Evolutionary conservation across 2,797 vertebrate genomes (phyloP).

Genomic region (Pseudochirops corinnae): DNA sequence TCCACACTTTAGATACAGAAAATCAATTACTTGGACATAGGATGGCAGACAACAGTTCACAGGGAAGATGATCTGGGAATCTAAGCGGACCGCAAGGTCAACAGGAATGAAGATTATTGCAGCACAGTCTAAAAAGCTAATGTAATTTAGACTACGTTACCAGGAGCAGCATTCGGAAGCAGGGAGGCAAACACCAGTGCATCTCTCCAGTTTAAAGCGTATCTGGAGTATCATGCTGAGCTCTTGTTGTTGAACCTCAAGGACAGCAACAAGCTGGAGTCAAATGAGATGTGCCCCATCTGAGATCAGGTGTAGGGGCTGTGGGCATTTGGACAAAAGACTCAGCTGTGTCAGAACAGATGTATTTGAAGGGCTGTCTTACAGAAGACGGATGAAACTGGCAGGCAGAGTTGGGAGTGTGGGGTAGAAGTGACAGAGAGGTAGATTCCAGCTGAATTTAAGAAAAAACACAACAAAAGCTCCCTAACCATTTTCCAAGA

Average conservation of each 20-base stretch:
- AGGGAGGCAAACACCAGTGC: too few relatives aligned
- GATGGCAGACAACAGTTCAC: too few relatives aligned
- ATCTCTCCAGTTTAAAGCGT: not conserved
- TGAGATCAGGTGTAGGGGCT: not conserved
- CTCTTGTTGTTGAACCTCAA: not conserved
- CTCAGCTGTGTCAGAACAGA: not conserved
- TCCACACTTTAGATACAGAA: not conserved
- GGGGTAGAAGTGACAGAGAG: not conserved
- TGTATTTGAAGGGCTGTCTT: not conserved
- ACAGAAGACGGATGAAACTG: not conserved
- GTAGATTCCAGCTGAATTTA: not conserved
- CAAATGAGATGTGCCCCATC: not conserved
- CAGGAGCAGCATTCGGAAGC: not conserved
- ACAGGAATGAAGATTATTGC: not conserved
- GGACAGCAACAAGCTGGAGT: not conserved
- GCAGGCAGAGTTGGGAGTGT: not conserved
- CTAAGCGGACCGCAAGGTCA: not conserved
- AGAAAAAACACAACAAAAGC: too few relatives aligned
- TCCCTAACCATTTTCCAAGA: not conserved
- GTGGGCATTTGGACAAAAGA: not conserved
- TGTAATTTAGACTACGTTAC: not conserved
- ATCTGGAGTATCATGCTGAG: not conserved
- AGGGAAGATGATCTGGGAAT: not conserved
- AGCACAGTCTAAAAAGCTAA: not conserved
- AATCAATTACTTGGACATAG: too few relatives aligned